Evolutionary conservation across 2,797 vertebrate species (phyloP), one percentile per base, ranked within the genome.

Genomic region (Salarias fasciatus): DNA sequence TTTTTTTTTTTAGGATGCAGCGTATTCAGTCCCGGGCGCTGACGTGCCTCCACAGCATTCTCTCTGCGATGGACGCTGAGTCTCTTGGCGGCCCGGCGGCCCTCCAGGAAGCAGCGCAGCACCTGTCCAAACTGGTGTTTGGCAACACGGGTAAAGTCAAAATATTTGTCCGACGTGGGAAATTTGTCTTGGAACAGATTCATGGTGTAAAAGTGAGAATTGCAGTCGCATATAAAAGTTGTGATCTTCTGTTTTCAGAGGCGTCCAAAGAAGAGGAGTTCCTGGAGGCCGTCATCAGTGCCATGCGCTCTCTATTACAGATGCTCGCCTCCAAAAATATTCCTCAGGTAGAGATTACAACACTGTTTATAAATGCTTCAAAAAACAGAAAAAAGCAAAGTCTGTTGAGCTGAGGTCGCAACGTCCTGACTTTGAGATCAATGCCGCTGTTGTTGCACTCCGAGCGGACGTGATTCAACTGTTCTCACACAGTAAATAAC

Each of bases 261-360:
- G 91, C 96, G 37, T 87, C 92, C 52, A 93, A 94, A 84, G 92
- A 95, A 28, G 90, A 92, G 53, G 96, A 99, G 85, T 98, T 99
- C 82, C 89, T 99, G 11, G 96, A 99, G 91, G 96, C 96, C 0
- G 91, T 96, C 69, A 97, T 95, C 72, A 94, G 97, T 2, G 97
- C 97, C 62, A 86, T 98, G 85, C 92, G 97, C n/a, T 96, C 97
- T 60, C 93, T 98, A 24, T 80, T 99, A 52, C 95, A 98, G 89
- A 96, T 93, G 67, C 94, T 96, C 84, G 95, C 96, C 31, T 94
- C 95, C 62, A 95, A 94, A 86, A 96, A 94, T 74, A 95, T 98
- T 80, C 75, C 96, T 31, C 96, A 98, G 95, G 97, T 99, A 89
- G 12, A 80, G 80, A 50, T 48, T 33, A 52, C 4, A n/a, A n/a